A percentile compares a stretch with the other conserved stretches of the same genome.
Evolutionary conservation across 92 coral and sea anemone genomes (phyloP).

Genomic region (Palythoa grandis): DNA sequence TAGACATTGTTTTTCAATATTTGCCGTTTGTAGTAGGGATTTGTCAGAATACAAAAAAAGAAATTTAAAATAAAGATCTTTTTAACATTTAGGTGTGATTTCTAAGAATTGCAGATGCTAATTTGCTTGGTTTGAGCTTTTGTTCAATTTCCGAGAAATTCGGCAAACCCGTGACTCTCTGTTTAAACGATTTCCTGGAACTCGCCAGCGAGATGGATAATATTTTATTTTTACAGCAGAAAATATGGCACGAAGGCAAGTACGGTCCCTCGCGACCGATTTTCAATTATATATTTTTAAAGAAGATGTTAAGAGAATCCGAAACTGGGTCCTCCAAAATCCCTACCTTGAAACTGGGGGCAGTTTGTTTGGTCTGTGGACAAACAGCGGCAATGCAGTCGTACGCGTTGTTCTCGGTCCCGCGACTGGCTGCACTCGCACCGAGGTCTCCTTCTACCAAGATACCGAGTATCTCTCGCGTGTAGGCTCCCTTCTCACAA

Average conservation of each 20-base stretch:
- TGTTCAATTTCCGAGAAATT: constrained; percentile 2
- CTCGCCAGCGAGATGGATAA: background rate
- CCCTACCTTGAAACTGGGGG: constrained; percentile 67
- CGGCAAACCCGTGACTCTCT: background rate
- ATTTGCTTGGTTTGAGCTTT: background rate
- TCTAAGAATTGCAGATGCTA: background rate
- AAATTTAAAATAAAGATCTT: background rate
- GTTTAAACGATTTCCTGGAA: background rate
- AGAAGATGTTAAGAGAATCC: constrained; percentile 62
- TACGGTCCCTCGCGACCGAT: background rate
- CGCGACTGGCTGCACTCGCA: constrained; percentile 67
- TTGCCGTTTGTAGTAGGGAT: too few relatives aligned
- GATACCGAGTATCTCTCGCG: constrained; percentile 72
- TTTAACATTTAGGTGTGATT: background rate
- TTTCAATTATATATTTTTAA: constrained; percentile 59
- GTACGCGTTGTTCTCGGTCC: constrained; percentile 89
- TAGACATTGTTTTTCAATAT: too few relatives aligned
- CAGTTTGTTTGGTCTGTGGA: constrained; percentile 82
- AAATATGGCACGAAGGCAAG: constrained; percentile 40
- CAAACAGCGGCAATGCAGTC: constrained; percentile 64
- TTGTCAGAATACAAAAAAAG: too few relatives aligned
- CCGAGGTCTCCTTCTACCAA: constrained; percentile 76
- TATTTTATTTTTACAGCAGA: background rate
- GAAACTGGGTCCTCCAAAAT: constrained; percentile 37
- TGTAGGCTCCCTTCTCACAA: constrained; percentile 71